Percentiles rank a stretch among this genome's conserved stretches.
Evolutionary conservation across 2,113 vertebrate species (phyloP).

Genomic region (Percina caprodes): DNA sequence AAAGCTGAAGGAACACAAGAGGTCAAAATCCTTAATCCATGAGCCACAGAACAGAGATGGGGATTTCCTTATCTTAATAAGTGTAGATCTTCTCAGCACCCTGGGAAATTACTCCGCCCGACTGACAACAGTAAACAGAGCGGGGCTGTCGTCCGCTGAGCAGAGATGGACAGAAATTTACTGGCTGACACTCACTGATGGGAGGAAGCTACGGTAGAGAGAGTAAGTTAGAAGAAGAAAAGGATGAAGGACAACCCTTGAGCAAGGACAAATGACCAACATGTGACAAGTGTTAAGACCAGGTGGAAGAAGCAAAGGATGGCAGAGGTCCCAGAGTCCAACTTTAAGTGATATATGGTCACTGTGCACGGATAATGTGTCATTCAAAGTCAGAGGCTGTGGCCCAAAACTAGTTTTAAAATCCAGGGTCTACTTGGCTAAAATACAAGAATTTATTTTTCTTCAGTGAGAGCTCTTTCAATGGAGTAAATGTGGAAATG

Average conservation of each 20-base stretch:
- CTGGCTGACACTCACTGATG: slow-evolving; percentile 19
- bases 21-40: slow-evolving; percentile 46
- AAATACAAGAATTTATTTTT: not conserved
- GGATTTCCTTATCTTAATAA: slow-evolving; percentile 67
- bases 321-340: not conserved
- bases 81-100: slow-evolving; percentile 39
- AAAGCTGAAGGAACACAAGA: slow-evolving; percentile 22
- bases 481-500: not conserved
- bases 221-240: slow-evolving; percentile 22
- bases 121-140: slow-evolving; percentile 48
- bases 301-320: not conserved
- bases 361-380: not conserved
- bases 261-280: not conserved
- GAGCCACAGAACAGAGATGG: slow-evolving; percentile 40
- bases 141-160: not conserved
- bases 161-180: slow-evolving; percentile 36
- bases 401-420: not conserved
- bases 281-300: slow-evolving; percentile 1
- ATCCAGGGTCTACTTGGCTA: not conserved
- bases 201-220: not conserved
- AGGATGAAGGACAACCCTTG: not conserved
- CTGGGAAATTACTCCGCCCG: not conserved
- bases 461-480: not conserved
- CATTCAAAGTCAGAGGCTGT: slow-evolving; percentile 9
- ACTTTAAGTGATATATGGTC: slow-evolving; percentile 2